Conservation (phyloP, 2,888 invertebrate genomes). For the Carterocephalus palaemon region DNA sequence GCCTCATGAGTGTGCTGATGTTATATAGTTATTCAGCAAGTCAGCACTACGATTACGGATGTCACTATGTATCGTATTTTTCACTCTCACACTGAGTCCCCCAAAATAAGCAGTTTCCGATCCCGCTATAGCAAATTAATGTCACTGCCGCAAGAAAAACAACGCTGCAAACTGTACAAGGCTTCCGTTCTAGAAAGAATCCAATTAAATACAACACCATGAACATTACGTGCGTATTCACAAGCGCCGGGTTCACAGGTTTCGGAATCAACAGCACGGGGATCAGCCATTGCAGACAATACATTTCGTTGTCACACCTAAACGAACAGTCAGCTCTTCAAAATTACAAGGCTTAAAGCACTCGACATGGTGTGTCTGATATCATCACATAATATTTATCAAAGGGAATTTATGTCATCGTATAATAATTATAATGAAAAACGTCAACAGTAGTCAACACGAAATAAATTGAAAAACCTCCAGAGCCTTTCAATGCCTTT, state of each 20-base stretch:
- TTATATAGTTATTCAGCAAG: no score
- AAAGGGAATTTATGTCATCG: slow-evolving; percentile 30
- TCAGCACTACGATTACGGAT: slow-evolving; percentile 38
- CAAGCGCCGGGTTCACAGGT: slow-evolving; percentile 96
- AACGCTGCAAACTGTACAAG: slow-evolving; percentile 97
- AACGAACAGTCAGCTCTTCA: slow-evolving; percentile 28
- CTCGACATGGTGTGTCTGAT: slow-evolving; percentile 55
- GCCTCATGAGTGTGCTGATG: no score
- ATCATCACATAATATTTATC: slow-evolving; percentile 44
- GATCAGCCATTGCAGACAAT: slow-evolving; percentile 98
- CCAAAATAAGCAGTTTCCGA: slow-evolving; percentile 97
- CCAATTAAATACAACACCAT: slow-evolving; percentile 97
- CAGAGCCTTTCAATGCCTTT: no score
- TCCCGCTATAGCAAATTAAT: slow-evolving; percentile 96
- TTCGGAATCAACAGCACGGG: slow-evolving; percentile 98
- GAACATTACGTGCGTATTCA: slow-evolving; percentile 98
- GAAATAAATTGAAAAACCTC: no score
- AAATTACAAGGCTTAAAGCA: slow-evolving; percentile 32
- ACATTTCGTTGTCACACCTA: slow-evolving; percentile 81
- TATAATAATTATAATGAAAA: slow-evolving; percentile 21
- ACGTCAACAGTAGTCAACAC: slow-evolving; percentile 28
- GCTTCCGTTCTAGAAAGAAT: slow-evolving; percentile 96
- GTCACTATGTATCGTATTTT: slow-evolving; percentile 73
- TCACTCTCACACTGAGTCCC: slow-evolving; percentile 86
- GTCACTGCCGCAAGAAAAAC: slow-evolving; percentile 96